phyloP scores from a whole-genome alignment of 1,140 invertebrate genomes.

The Pseudomyrmex dendroicus region DNA sequence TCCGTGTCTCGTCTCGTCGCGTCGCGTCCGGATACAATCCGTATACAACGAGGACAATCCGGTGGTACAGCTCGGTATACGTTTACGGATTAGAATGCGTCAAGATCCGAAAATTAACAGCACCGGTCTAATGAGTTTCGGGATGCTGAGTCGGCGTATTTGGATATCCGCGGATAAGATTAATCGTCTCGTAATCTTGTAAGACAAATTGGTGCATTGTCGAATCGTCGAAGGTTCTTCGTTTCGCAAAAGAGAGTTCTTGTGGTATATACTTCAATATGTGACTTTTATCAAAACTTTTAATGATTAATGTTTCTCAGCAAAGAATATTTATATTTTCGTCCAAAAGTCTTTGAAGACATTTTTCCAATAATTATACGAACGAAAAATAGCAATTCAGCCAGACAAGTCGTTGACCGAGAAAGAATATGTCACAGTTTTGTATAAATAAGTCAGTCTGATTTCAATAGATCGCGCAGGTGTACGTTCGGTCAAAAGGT shows the following conservation, averaged over 20 bases:
- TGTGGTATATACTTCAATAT: background rate
- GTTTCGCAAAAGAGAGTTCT: background rate
- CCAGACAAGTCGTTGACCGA: background rate
- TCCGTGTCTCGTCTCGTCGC: background rate
- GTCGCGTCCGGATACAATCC: slow-evolving; percentile 6
- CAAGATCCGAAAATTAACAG: slow-evolving; percentile 59
- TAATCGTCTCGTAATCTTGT: slow-evolving; percentile 47
- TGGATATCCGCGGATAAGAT: slow-evolving; percentile 37
- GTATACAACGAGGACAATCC: slow-evolving; percentile 38
- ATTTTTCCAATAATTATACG: too few relatives aligned
- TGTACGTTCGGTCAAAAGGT: slow-evolving; percentile 27
- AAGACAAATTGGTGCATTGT: slow-evolving; percentile 42
- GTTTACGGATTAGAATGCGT: slow-evolving; percentile 52
- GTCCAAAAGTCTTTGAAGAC: background rate
- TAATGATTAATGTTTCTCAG: background rate
- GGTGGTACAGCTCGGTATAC: background rate
- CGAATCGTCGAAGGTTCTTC: background rate
- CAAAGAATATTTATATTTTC: background rate
- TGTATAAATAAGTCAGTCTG: slow-evolving; percentile 39
- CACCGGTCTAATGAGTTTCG: slow-evolving; percentile 23
- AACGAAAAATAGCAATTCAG: too few relatives aligned
- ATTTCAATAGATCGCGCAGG: slow-evolving; percentile 32
- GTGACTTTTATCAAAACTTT: background rate
- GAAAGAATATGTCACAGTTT: background rate
- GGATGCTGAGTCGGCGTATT: slow-evolving; percentile 11